A percentile compares a stretch with the other conserved stretches of the same genome.
These are phyloP conservation scores for Deilephila elpenor DNA, from an alignment of 2,888 invertebrate species.

Conservation along the genomic window DNA sequence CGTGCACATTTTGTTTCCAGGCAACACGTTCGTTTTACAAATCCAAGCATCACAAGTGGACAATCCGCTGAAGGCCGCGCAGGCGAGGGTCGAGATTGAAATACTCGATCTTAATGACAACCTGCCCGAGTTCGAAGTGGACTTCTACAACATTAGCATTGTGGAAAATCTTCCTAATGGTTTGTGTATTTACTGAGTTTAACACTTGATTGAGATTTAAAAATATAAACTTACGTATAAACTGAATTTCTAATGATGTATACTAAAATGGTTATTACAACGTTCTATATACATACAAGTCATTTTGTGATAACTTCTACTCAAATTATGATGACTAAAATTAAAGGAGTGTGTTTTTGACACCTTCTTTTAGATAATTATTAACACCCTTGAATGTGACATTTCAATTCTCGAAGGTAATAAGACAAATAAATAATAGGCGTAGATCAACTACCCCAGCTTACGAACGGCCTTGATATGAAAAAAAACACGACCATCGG, in stretches of 20 bases:
- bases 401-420: background rate
- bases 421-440: background rate
- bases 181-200: slow-evolving; percentile 51
- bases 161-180: slow-evolving; percentile 96
- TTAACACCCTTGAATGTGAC: background rate
- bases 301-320: too few relatives aligned
- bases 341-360: background rate
- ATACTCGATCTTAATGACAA: slow-evolving; percentile 93
- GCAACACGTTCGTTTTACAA: slow-evolving; percentile 90
- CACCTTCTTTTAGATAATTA: background rate
- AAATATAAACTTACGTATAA: too few relatives aligned
- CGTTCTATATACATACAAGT: too few relatives aligned
- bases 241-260: too few relatives aligned
- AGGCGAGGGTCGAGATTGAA: slow-evolving; percentile 90
- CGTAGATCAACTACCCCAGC: background rate
- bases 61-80: slow-evolving; percentile 90
- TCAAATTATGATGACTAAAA: too few relatives aligned
- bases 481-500: slow-evolving; percentile 1
- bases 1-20: slow-evolving; percentile 51
- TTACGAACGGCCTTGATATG: slow-evolving; percentile 7
- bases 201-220: too few relatives aligned
- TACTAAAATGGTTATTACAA: too few relatives aligned
- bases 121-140: slow-evolving; percentile 94
- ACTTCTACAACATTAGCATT: slow-evolving; percentile 95
- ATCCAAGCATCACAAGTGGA: slow-evolving; percentile 92